Conservation (phyloP, 2,113 vertebrate genomes). For the Sebastes schlegelii region DNA sequence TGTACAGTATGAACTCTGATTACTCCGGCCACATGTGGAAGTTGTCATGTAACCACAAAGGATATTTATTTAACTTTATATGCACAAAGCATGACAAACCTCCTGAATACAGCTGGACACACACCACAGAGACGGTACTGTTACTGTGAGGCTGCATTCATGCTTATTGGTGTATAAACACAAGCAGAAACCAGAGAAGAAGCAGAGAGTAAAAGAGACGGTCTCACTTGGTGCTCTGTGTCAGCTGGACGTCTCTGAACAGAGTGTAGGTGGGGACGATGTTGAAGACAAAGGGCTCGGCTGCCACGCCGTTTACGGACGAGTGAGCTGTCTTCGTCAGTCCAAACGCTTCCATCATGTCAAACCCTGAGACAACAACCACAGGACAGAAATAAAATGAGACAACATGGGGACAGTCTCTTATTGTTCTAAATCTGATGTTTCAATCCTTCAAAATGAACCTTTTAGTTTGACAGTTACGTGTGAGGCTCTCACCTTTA, state of each 20-base stretch:
- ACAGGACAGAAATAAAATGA: not conserved
- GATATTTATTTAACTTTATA: too few relatives aligned
- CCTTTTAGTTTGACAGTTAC: not conserved
- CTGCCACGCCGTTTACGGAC: conserved; percentile 88
- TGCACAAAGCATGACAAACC: too few relatives aligned
- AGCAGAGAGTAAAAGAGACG: not conserved
- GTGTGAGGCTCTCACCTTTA: conserved; percentile 74
- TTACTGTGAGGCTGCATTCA: not conserved
- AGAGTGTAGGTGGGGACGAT: conserved; percentile 86
- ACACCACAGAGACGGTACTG: too few relatives aligned
- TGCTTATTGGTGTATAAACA: not conserved
- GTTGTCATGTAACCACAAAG: too few relatives aligned
- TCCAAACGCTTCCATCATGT: conserved; percentile 95
- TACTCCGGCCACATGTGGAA: too few relatives aligned
- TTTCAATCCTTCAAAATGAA: not conserved
- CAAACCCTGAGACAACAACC: conserved; percentile 85
- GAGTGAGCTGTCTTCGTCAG: conserved; percentile 88
- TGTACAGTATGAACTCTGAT: too few relatives aligned
- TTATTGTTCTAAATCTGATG: not conserved
- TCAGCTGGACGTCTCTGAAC: conserved; percentile 90
- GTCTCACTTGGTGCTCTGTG: conserved; percentile 88
- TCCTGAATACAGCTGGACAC: too few relatives aligned
- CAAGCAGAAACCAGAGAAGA: not conserved
- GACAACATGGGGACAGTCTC: not conserved
- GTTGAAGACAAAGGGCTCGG: conserved; percentile 88